A percentile compares a stretch with the other conserved stretches of the same genome.
Conservation (phyloP, 1,140 invertebrate species). For the Phenacoccus solenopsis region DNA sequence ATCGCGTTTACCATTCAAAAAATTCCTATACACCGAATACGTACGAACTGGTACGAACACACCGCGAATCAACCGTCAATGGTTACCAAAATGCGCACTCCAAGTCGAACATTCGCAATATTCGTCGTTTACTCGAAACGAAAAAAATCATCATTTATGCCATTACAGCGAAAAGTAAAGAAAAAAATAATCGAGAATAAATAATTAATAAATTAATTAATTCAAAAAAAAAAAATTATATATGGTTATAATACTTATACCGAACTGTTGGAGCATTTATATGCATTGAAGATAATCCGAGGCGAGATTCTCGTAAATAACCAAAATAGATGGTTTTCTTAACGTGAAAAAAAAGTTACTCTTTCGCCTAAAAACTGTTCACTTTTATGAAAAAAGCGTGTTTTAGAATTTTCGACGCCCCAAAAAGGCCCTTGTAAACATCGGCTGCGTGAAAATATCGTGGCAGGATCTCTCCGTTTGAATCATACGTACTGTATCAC, state of each 20-base stretch:
- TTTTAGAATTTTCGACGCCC: neutral
- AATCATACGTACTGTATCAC: neutral
- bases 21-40: neutral
- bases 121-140: neutral
- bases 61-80: neutral
- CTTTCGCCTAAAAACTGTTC: neutral
- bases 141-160: no score
- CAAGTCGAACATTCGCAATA: neutral
- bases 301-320: neutral
- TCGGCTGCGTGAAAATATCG: neutral
- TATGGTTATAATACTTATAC: conserved; percentile 1
- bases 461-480: neutral
- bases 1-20: no score
- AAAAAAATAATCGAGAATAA: no score
- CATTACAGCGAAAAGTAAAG: no score
- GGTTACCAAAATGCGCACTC: neutral
- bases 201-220: neutral
- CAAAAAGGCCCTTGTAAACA: neutral
- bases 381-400: neutral
- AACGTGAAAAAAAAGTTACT: neutral
- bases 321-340: neutral
- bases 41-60: neutral
- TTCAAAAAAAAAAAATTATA: neutral
- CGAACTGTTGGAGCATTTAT: neutral
- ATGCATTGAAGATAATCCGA: neutral